phyloP scores from a whole-genome alignment of 2,113 vertebrate species.

The Lasiurus borealis region DNA sequence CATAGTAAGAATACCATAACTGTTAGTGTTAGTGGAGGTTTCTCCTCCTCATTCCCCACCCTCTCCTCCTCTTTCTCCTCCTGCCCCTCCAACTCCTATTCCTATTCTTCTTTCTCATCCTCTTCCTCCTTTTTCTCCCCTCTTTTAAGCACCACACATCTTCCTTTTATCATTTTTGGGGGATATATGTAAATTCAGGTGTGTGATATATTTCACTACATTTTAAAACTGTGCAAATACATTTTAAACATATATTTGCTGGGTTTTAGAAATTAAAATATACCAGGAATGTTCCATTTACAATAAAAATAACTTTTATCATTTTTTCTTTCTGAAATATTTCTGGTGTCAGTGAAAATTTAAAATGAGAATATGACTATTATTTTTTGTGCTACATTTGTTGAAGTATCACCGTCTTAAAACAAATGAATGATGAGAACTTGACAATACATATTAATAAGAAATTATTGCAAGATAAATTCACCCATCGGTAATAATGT shows the following conservation, averaged over 20 bases:
- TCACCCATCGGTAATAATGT: background rate
- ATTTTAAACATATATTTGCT: background rate
- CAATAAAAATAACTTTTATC: background rate
- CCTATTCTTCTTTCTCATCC: too few relatives aligned
- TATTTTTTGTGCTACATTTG: background rate
- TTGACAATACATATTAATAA: background rate
- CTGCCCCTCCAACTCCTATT: background rate
- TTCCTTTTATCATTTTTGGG: background rate
- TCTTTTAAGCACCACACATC: background rate
- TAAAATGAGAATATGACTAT: background rate
- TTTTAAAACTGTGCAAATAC: background rate
- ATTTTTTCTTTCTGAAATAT: background rate
- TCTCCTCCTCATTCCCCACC: too few relatives aligned
- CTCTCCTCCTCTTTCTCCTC: background rate
- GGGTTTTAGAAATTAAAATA: constrained; percentile 21
- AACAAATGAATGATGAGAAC: background rate
- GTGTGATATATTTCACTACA: background rate
- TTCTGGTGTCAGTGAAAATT: background rate
- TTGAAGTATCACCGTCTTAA: background rate
- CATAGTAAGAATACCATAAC: background rate
- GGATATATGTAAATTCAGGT: background rate
- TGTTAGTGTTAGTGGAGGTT: background rate
- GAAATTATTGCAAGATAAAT: background rate
- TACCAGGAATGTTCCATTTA: background rate
- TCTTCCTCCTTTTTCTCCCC: background rate